Evolutionary conservation across 2,113 vertebrate genomes (phyloP).

Genomic region (Brachypodius melanocephalos): DNA sequence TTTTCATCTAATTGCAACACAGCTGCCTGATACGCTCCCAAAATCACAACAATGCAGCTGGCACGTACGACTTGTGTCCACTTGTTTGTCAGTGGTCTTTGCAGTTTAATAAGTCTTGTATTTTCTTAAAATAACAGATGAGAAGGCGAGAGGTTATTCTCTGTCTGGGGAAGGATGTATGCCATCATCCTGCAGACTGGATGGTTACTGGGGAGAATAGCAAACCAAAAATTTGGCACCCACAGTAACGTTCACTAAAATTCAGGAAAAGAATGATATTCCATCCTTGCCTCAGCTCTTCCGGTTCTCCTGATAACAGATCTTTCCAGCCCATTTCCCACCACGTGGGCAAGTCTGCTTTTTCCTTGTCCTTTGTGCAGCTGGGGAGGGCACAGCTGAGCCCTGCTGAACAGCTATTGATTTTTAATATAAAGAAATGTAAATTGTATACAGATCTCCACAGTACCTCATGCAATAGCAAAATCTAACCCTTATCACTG

Average conservation of each 20-base stretch:
- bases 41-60: not conserved
- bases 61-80: rapidly evolving
- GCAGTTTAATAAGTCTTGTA: not conserved
- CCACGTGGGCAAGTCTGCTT: no score
- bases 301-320: rapidly evolving
- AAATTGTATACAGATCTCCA: not conserved
- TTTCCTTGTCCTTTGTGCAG: not conserved
- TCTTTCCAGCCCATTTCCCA: not conserved
- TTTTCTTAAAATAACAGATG: not conserved
- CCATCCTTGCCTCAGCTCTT: not conserved
- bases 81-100: not conserved
- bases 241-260: not conserved
- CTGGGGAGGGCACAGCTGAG: not conserved
- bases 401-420: not conserved
- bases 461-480: not conserved
- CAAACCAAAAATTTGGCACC: not conserved
- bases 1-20: not conserved
- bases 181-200: not conserved
- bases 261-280: not conserved
- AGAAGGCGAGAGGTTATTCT: not conserved
- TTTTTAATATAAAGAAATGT: not conserved
- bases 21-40: not conserved
- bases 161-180: not conserved
- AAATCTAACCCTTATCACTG: not conserved
- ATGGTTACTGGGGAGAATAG: not conserved